Base-by-base conservation (phyloP, 2,797 vertebrate species). In the Xyrichtys novacula region DNA sequence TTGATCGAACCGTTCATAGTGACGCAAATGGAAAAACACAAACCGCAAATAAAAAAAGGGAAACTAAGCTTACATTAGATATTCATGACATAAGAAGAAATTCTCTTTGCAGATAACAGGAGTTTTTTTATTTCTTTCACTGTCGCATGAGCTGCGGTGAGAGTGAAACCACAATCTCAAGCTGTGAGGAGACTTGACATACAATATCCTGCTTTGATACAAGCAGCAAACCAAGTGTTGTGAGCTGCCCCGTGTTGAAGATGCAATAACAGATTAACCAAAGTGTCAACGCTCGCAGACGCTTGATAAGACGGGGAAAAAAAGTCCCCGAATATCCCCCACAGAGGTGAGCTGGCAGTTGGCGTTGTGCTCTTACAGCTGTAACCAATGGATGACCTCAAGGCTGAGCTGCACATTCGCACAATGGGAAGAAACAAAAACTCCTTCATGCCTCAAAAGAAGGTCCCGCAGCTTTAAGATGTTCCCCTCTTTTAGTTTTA, bases 321-420 rank as follows among this genome's bases (percentile, higher is more conserved):
- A 85, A 86, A 84, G 65, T 82, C 78, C 87, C 82, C 66, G 49
- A 78, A 84, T 66, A 83, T 82, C 78, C 85, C 85, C 84, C 72
- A 72, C 46, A 69, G 83, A 62, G 78, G 7, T 32, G 74, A 55
- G 76, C 53, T 48, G 78, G 26, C 54, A 25, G 72, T 71, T 69
- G 47, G 75, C 54, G 56, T 61, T 71, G 68, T 56, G 57, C 78
- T 79, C 83, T 55, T 70, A 72, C 61, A 76, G 69, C 75, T 84
- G 67, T 71, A 88, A 76, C 54, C 58, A 67, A 71, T 54, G 55
- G 73, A 73, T 80, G 84, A 81, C 77, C 76, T 69, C 7, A 1
- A 47, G 55, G 7, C 22, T 17, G 26, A 59, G 52, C 36, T 65
- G 43, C 46, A 25, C 65, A 43, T 65, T 38, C 29, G 74, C 65